These are phyloP conservation scores for Scalopus aquaticus DNA, from an alignment of 2,113 vertebrate genomes.

Conservation along the genomic window DNA sequence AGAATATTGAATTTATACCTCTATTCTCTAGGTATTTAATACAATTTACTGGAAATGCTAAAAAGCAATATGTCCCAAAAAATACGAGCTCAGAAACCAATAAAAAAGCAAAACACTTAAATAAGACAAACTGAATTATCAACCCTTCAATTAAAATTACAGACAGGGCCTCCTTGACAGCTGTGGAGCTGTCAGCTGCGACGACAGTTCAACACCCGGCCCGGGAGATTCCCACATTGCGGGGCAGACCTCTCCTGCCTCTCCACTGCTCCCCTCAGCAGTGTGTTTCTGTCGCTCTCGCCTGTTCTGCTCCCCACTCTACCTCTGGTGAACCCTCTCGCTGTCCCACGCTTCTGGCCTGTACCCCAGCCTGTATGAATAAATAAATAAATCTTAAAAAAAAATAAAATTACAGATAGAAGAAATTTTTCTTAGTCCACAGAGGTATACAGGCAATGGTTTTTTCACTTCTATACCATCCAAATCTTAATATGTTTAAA, in stretches of 20 bases:
- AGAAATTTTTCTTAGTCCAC: neutral
- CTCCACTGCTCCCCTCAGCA: no score
- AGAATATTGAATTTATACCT: neutral
- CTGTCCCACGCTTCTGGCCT: no score
- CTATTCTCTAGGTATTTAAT: neutral
- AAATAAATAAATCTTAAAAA: no score
- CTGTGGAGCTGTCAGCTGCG: no score
- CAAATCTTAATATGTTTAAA: neutral
- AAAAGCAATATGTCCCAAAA: neutral
- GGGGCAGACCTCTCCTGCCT: no score
- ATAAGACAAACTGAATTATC: neutral
- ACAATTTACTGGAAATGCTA: neutral
- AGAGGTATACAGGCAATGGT: neutral
- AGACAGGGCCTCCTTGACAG: no score
- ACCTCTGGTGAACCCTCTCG: no score
- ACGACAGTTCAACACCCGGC: no score
- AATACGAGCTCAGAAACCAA: neutral
- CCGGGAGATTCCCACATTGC: no score
- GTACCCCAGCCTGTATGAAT: no score
- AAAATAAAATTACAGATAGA: neutral
- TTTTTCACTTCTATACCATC: neutral
- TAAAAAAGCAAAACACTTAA: neutral
- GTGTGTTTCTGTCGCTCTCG: no score
- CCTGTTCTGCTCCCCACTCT: no score
- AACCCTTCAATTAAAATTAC: neutral